phyloP scores from a whole-genome alignment of 2,888 invertebrate genomes.

The Ornithoptera priamus region DNA sequence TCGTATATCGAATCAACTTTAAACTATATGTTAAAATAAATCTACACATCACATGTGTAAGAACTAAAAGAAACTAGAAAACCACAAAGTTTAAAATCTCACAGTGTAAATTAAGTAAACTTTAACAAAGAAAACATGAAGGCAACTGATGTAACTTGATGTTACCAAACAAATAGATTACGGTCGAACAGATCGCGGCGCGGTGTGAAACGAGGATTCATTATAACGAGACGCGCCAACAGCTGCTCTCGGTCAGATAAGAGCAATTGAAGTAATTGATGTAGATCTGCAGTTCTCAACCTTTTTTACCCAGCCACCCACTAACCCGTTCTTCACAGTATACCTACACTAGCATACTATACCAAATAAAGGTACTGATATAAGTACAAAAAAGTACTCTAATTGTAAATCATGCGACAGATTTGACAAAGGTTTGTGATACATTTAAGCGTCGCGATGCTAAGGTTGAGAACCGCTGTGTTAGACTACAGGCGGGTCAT shows the following conservation, averaged over 20 bases:
- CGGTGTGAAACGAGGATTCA: slow-evolving; percentile 27
- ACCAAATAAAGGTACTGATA: too few species aligned
- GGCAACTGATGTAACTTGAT: slow-evolving; percentile 37
- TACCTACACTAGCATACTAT: too few species aligned
- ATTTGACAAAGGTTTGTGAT: too few species aligned
- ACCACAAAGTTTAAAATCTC: neutral
- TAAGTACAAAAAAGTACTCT: too few species aligned
- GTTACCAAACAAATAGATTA: slow-evolving; percentile 49
- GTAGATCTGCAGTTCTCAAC: slow-evolving; percentile 27
- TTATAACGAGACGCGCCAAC: slow-evolving; percentile 44
- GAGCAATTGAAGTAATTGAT: slow-evolving; percentile 59
- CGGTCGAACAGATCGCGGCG: slow-evolving; percentile 40
- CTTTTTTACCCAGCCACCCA: too few species aligned
- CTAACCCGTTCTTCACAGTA: too few species aligned
- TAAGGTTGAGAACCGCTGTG: too few species aligned
- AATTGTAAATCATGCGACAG: too few species aligned
- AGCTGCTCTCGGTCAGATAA: slow-evolving; percentile 50
- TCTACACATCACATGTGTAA: neutral
- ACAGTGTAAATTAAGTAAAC: slow-evolving; percentile 7
- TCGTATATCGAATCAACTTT: too few species aligned
- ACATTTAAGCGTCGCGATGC: too few species aligned
- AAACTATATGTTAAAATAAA: too few species aligned
- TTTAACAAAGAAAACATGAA: slow-evolving; percentile 41
- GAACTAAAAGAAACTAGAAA: neutral
- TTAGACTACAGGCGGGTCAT: slow-evolving; percentile 43